Base-by-base conservation (phyloP, 2,888 invertebrate species). In the Emesis castigata region DNA sequence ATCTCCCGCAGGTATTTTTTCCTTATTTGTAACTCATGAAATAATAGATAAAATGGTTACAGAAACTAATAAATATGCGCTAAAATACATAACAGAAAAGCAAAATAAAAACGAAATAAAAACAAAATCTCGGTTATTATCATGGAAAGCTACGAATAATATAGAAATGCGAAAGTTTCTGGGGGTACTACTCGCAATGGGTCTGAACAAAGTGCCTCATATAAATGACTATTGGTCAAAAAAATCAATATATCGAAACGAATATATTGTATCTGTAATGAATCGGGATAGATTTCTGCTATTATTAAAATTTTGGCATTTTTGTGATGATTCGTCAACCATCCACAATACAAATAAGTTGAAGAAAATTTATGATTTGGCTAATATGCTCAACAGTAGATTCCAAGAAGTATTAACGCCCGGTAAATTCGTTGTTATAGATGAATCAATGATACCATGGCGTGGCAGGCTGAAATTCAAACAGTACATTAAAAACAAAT, bases 381-480 rank as follows among this genome's bases (percentile, higher is more conserved):
- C 22, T 75, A 16, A 71, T 14, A 79, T 82, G 79, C 26, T 87
- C 5, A 22, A 22, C 8, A 72, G 48, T n/a, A 70, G 77, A 73
- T 83, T 84, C 64, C 34, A 76, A 64, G 69, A 86, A 69, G 69
- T 84, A 22, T 72, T 88, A 31, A 83, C 73, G 70, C 89, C 88
- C 1, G 88, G 87, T 22, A 84, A 88, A 83, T 75, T 74, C 9
- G 20, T 90, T 3, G 83, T 87, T n/a, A 88, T 91, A 31, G 90
- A 91, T 77, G 89, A 91, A 80, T 83, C 85, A 48, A 88, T 91
- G 87, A 83, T 91, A 29, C 89, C 89, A 22, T 90, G 87, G 87
- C 79, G 88, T 44, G 90, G 90, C 9, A 75, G 90, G 64, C 79
- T 91, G 4, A 16, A 64, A 31, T 89, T 90, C 73, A 84, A 86